A percentile compares a stretch with the other conserved stretches of the same genome.
These are phyloP conservation scores for Rhopalosiphum maidis DNA, from an alignment of 1,140 invertebrate species.

Conservation along the genomic window DNA sequence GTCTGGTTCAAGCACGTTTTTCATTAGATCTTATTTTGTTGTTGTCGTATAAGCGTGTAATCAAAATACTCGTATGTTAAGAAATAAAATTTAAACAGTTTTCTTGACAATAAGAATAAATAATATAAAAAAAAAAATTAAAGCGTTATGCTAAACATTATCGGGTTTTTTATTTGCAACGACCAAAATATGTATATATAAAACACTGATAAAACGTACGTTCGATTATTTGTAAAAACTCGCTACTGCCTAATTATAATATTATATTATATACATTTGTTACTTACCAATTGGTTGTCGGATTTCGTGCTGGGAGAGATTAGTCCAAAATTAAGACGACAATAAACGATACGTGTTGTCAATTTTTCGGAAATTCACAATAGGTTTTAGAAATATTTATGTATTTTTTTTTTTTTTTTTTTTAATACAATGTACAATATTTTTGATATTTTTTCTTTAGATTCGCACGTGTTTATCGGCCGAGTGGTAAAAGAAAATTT, in stretches of 20 bases:
- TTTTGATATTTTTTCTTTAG: too few species aligned
- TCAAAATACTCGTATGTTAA: not conserved
- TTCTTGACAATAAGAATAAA: not conserved
- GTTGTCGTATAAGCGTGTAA: not conserved
- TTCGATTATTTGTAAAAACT: not conserved
- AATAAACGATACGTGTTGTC: not conserved
- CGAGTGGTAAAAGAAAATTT: not conserved
- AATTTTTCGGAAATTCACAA: not conserved
- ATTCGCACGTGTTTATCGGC: not conserved
- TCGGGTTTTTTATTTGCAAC: not conserved
- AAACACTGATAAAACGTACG: not conserved
- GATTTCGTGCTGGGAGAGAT: not conserved
- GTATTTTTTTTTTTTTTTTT: not conserved
- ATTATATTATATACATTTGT: not conserved
- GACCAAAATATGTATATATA: too few species aligned
- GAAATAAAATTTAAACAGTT: not conserved
- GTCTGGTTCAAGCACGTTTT: not conserved
- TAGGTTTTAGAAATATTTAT: not conserved
- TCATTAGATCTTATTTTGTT: not conserved
- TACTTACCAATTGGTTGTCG: not conserved
- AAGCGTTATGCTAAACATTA: not conserved
- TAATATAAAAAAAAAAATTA: not conserved
- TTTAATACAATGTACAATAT: too few species aligned
- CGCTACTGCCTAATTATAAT: too few species aligned
- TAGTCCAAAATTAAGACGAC: not conserved